Evolutionary conservation across 1,140 invertebrate genomes (phyloP), one percentile per base, ranked within the genome.

Genomic region (Holcopasites calliopsidis): DNA sequence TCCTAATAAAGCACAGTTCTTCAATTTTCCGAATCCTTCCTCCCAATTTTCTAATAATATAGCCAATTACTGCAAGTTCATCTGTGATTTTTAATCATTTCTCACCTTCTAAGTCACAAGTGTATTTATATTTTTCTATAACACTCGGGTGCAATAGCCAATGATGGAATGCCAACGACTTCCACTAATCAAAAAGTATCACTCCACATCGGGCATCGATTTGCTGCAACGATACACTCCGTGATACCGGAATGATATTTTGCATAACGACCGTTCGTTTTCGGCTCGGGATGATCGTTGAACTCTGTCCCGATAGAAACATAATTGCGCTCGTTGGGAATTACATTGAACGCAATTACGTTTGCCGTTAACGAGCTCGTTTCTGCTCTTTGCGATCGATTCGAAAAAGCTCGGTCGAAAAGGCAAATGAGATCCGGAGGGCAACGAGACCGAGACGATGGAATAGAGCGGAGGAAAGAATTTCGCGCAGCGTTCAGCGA

Each of bases 291-390:
- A 61, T 60, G 40, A 60, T 26, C 21, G 35, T 40, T 26, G 35
- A 10, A 18, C 13, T n/a, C 18, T n/a, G 13, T 7, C 21, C 10
- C 11, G 57, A 62, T 31, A 47, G 23, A 62, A 47, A 47, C 31
- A 26, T 62, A 62, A 62, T 62, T 47, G 42, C 40, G 42, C 60
- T 31, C 40, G 40, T 47, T 47, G 26, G 18, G 13, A 62, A 62
- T 62, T 62, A 47, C 11, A 11, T 21, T 31, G 26, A 0, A 3
- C 18, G 18, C 44, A 47, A 62, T 62, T 47, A 61, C 58, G 16
- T 28, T 44, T 11, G 18, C 18, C 55, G 18, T 57, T 61, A 42
- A 61, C 13, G 23, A 28, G 23, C 16, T 7, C 26, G 50, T 54
- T 31, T 28, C 23, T 18, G 18, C 16, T 21, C 21, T n/a, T 47